These are phyloP conservation scores for Hetaerina americana DNA, from an alignment of 1,140 invertebrate species.

Conservation along the genomic window DNA sequence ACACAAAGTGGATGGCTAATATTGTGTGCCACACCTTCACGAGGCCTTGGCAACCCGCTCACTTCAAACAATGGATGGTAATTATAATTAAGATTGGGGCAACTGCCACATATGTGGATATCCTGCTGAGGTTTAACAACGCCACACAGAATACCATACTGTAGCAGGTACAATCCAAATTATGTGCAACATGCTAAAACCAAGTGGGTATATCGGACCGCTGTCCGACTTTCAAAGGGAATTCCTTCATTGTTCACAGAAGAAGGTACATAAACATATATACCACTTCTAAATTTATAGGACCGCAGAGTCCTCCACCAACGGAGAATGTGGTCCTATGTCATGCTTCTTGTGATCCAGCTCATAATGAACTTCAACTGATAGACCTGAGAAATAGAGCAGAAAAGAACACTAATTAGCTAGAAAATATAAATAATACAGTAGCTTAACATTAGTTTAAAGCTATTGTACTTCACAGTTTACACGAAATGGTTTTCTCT, in stretches of 20 bases:
- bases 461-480: background rate
- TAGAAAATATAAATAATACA: background rate
- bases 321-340: slow-evolving; percentile 59
- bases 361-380: slow-evolving; percentile 64
- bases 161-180: background rate
- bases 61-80: no score
- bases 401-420: background rate
- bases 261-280: no score
- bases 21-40: no score
- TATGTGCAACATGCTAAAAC: background rate
- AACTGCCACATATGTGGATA: background rate
- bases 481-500: background rate
- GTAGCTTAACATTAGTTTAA: background rate
- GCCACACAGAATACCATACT: background rate
- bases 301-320: slow-evolving; percentile 48
- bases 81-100: no score
- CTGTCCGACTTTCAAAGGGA: no score
- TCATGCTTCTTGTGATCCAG: slow-evolving; percentile 44
- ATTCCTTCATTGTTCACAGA: no score
- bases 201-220: no score
- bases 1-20: no score
- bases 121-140: background rate
- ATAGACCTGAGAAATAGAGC: slow-evolving; percentile 35
- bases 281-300: no score
- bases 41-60: no score